A percentile compares a stretch with the other conserved stretches of the same genome.
phyloP scores from a whole-genome alignment of 2,113 vertebrate genomes.

The Elephas maximus region DNA sequence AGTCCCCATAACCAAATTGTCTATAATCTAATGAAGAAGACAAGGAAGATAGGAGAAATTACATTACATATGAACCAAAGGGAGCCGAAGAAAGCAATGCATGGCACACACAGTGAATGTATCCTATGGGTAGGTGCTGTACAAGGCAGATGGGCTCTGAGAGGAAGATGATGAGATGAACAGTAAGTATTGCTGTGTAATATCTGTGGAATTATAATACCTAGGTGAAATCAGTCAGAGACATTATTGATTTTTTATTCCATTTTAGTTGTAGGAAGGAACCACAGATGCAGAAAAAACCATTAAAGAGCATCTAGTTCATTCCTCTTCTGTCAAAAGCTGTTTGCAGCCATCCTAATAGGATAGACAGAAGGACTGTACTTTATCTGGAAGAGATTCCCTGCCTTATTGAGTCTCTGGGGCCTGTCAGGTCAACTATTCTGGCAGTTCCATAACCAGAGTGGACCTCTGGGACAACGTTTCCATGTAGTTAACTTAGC shows the following conservation, averaged over 20 bases:
- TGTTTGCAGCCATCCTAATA: not conserved
- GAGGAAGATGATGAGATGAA: not conserved
- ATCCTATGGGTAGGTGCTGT: not conserved
- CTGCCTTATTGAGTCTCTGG: not conserved
- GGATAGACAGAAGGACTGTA: not conserved
- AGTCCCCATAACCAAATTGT: not conserved
- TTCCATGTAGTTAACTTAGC: not conserved
- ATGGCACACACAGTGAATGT: no score
- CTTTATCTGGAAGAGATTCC: not conserved
- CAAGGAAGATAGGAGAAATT: constrained; percentile 27
- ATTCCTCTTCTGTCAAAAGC: not conserved
- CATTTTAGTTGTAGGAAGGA: not conserved
- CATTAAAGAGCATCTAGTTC: not conserved
- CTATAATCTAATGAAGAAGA: constrained; percentile 35
- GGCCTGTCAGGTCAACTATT: not conserved
- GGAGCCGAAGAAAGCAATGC: not conserved
- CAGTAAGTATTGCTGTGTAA: accelerated
- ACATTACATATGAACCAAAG: not conserved
- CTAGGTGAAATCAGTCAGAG: not conserved
- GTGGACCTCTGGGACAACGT: not conserved
- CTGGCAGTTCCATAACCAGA: not conserved
- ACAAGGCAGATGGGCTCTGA: not conserved
- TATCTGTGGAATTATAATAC: not conserved
- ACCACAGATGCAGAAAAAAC: not conserved
- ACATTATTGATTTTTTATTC: not conserved